phyloP scores from a whole-genome alignment of 2,888 invertebrate species.

The Globia sparganii region DNA sequence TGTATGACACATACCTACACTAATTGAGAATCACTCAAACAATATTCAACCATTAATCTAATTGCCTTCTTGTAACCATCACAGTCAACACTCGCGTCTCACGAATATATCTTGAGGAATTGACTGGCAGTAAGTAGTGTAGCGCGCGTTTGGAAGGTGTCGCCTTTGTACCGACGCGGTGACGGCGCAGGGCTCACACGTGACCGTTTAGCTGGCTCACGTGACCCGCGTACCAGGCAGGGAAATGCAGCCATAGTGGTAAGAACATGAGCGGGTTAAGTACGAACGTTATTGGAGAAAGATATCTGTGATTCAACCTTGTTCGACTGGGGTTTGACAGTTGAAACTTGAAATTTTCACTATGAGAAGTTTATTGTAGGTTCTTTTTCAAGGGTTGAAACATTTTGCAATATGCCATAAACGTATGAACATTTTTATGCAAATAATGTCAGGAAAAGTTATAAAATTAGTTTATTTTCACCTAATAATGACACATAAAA shows the following conservation, averaged over 20 bases:
- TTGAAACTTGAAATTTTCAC: not conserved
- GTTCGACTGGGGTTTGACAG: not conserved
- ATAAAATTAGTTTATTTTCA: not conserved
- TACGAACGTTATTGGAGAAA: not conserved
- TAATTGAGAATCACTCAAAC: not conserved
- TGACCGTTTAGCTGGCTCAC: constrained; percentile 70
- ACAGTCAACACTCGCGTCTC: not conserved
- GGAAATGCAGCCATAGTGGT: constrained; percentile 6
- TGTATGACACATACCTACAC: not conserved
- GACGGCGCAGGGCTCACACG: constrained; percentile 62
- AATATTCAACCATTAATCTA: not conserved
- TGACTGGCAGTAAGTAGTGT: constrained; percentile 49
- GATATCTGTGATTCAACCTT: not conserved
- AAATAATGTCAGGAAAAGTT: not conserved
- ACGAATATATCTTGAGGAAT: constrained; percentile 46
- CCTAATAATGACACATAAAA: not conserved
- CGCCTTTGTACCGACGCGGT: constrained; percentile 39
- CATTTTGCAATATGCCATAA: too few species aligned
- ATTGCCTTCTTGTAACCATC: not conserved
- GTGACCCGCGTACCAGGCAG: constrained; percentile 55
- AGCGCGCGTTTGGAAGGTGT: constrained; percentile 55
- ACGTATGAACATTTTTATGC: not conserved
- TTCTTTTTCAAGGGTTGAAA: not conserved
- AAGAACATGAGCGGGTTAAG: not conserved
- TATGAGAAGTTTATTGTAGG: not conserved